phyloP scores from a whole-genome alignment of 1,140 invertebrate species.

The Anoplolepis gracilipes region DNA sequence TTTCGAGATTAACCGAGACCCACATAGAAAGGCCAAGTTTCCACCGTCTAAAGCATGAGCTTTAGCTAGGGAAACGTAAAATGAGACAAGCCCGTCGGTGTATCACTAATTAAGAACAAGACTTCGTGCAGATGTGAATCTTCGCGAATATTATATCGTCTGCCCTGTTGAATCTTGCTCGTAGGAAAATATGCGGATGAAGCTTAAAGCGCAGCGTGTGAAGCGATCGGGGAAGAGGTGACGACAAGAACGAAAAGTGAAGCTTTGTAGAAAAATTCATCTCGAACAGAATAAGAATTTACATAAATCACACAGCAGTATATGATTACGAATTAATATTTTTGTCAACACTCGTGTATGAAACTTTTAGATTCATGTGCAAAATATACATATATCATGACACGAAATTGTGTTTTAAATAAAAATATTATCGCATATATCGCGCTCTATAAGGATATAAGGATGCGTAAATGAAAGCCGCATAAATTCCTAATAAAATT shows the following conservation, averaged over 20 bases:
- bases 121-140: conserved; percentile 66
- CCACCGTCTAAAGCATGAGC: conserved; percentile 52
- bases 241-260: not conserved
- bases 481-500: conserved; percentile 38
- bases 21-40: conserved; percentile 69
- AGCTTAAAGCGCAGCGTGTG: not conserved
- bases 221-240: not conserved
- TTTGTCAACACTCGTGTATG: not conserved
- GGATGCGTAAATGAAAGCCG: not conserved
- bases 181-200: not conserved
- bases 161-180: conserved; percentile 32
- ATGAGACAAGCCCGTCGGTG: conserved; percentile 38
- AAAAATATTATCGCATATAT: not conserved
- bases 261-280: not conserved
- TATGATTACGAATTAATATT: conserved; percentile 9
- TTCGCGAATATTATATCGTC: conserved; percentile 41
- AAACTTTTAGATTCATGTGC: not conserved
- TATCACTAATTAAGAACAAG: conserved; percentile 72
- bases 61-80: conserved; percentile 60
- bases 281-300: not conserved
- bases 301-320: not conserved
- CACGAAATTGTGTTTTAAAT: not conserved
- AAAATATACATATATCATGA: not conserved
- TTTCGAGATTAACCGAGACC: conserved; percentile 69
- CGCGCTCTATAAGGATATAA: not conserved